Evolutionary conservation across 2,113 vertebrate species (phyloP).

Genomic region (Ginglymostoma cirratum): DNA sequence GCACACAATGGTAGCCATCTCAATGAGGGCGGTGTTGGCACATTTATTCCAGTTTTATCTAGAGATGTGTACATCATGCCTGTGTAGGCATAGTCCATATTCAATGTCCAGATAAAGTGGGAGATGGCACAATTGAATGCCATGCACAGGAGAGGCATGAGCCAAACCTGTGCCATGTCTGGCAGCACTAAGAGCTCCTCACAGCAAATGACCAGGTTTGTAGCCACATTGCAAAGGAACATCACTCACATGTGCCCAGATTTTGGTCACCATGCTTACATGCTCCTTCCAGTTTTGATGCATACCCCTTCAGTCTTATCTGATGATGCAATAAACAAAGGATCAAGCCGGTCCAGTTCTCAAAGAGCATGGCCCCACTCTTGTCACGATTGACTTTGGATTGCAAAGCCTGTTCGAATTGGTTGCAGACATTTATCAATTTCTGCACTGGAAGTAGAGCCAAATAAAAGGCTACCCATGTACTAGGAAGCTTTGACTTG

Average conservation of each 20-base stretch:
- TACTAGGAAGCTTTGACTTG: neutral
- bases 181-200: neutral
- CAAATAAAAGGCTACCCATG: neutral
- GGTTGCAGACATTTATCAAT: neutral
- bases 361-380: neutral
- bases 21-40: too few species aligned
- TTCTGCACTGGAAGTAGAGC: neutral
- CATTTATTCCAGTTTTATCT: too few species aligned
- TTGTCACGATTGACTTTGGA: neutral
- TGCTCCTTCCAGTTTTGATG: neutral
- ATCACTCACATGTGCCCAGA: neutral
- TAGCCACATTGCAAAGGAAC: neutral
- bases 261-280: neutral
- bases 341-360: neutral
- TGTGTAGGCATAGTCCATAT: neutral
- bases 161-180: too few species aligned
- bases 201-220: neutral
- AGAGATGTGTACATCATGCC: too few species aligned
- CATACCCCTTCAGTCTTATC: neutral
- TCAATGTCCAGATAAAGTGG: neutral
- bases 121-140: neutral
- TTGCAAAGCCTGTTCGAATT: neutral
- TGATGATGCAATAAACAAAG: neutral
- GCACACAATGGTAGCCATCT: too few species aligned
- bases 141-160: neutral